Conservation (phyloP, 2,888 invertebrate species). For the Cheilosia pagana region DNA sequence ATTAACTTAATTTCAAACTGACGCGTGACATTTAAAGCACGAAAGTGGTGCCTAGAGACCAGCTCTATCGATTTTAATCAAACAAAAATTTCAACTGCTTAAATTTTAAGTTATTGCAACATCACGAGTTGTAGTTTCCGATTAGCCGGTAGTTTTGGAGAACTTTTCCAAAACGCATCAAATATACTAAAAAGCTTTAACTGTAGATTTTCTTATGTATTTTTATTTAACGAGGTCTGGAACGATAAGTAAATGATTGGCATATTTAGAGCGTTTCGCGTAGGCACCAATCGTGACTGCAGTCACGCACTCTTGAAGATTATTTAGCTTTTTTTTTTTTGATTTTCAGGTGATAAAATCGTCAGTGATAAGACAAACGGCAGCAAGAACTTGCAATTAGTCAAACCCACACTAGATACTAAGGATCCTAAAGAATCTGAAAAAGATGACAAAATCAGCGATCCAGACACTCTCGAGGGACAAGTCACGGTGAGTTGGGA, state of each 20-base stretch:
- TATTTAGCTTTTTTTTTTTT: not conserved
- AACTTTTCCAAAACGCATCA: too few relatives aligned
- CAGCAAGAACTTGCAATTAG: conserved; percentile 40
- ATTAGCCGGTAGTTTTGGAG: too few relatives aligned
- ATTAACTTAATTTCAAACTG: conserved; percentile 7
- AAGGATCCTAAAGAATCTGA: conserved; percentile 21
- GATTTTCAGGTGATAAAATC: conserved; percentile 19
- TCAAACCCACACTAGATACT: conserved; percentile 24
- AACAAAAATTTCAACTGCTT: not conserved
- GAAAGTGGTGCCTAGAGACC: not conserved
- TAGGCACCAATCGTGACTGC: not conserved
- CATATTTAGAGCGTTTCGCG: too few relatives aligned
- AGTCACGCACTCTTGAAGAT: not conserved
- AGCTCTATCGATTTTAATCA: not conserved
- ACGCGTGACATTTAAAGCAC: conserved; percentile 7
- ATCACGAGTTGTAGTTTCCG: too few relatives aligned
- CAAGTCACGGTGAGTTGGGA: conserved; percentile 79
- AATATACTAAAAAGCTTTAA: too few relatives aligned
- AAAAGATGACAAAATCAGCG: conserved; percentile 58
- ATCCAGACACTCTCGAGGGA: conserved; percentile 79
- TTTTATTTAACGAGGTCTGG: not conserved
- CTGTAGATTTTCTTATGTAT: not conserved
- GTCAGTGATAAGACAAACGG: conserved; percentile 25
- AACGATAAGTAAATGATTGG: not conserved
- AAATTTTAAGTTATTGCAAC: too few relatives aligned